Base-by-base conservation (phyloP, 2,888 invertebrate species). In the Trichopria drosophilae region DNA sequence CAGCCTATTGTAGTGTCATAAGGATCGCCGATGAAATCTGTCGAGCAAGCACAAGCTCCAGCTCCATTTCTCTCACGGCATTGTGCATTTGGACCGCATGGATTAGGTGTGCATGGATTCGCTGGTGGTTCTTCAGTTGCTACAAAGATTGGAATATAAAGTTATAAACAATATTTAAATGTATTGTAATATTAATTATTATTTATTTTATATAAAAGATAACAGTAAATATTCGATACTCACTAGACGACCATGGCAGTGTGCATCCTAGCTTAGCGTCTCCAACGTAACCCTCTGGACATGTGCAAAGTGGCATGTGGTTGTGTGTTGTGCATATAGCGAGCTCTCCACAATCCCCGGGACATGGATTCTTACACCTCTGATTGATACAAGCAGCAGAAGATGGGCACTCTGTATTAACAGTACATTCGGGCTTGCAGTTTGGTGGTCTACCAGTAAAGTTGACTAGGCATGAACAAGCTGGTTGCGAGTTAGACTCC, bases 361-460 rank as follows among this genome's bases (percentile, higher is more conserved):
- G 83, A 66, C 93, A 93, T 15, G 93, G 93, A 76, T 92, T 88
- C 67, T 83, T 82, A 70, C 93, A 93, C 53, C 85, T 84, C 68
- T 90, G 87, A 67, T 88, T 87, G 53, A 85, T 79, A 67, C 93
- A 93, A 49, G 91, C 88, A 53, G 88, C 81, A 68, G 88, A 87
- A 64, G 85, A 86, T 2, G 90, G 84, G 68, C 93, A 93, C 75
- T 92, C 92, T 6, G 87, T 84, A 66, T 87, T 83, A 56, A 85
- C 85, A 3, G 84, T 84, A 69, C 91, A 91, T 75, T 91, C 90
- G 1, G 92, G 90, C 65, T 90, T 81, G 68, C 92, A 93, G 67
- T 89, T 90, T 20, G 91, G 91, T 41, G 93, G 88, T 61, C 90
- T 83, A 53, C 93, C 93, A 39, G 90, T 82, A 69, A 86, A 91